Conservation (phyloP, 2,113 vertebrate species). For the Chloropsis hardwickii region DNA sequence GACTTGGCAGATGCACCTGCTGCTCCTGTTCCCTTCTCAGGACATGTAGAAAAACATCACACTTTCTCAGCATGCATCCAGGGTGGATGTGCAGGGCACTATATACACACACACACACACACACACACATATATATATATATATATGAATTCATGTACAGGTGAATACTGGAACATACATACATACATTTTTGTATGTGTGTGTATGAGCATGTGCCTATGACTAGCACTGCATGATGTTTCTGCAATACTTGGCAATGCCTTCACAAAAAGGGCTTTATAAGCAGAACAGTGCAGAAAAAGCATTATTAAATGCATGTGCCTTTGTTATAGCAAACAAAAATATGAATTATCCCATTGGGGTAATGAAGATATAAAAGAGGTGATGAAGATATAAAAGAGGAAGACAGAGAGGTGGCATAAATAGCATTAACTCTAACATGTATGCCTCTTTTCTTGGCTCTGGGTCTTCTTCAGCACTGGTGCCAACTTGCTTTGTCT, state of each 20-base stretch:
- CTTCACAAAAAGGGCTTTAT: background rate
- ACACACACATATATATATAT: fast-evolving
- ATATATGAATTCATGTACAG: background rate
- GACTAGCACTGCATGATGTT: fast-evolving
- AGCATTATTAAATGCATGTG: background rate
- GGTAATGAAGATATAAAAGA: no score
- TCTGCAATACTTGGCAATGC: background rate
- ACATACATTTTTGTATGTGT: background rate
- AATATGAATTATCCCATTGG: background rate
- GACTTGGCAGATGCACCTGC: background rate
- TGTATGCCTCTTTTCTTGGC: background rate
- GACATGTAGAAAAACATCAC: background rate
- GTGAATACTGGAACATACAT: background rate
- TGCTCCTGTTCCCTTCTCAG: background rate
- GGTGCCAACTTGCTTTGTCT: background rate
- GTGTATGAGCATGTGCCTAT: background rate
- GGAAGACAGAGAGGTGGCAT: background rate
- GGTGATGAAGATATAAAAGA: background rate
- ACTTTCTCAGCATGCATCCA: background rate
- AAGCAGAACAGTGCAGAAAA: background rate
- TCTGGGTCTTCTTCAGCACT: background rate
- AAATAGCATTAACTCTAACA: background rate
- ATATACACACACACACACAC: no score
- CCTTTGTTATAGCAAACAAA: background rate
- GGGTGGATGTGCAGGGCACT: no score